Evolutionary conservation across 1,140 invertebrate species (phyloP), one percentile per base, ranked within the genome.

Genomic region (Pachyrhynchus sulphureomaculatus): DNA sequence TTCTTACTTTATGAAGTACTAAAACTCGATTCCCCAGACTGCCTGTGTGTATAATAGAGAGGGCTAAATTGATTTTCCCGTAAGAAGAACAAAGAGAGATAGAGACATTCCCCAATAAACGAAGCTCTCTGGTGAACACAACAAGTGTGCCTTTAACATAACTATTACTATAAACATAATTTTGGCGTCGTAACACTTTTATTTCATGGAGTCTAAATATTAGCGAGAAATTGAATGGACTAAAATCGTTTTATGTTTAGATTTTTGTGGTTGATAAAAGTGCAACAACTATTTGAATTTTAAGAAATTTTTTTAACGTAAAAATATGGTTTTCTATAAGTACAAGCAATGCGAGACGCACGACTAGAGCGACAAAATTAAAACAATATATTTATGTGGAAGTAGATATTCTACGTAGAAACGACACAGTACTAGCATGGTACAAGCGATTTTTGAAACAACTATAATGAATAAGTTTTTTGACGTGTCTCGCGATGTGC

Each of bases 151-250:
- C 68, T 70, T 75, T 72, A 72, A 72, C 72, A 70, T 74, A 75
- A 75, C 71, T 71, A 72, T 72, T 72, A 75, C 74, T 73, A 75
- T 75, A 75, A 75, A 75, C 74, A 75, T 75, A 75, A 75, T 75
- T 74, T 70, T 62, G 61, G 62, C 65, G 68, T 48, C 63, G 52
- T 15, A 73, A 69, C 72, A 73, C 67, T 73, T 72, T 72, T 72
- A 72, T 73, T 71, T 71, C 64, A 64, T 68, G 54, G 66, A 54
- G 62, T 55, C 59, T 51, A 63, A 67, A 63, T 68, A 68, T 71
- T 64, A 59, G 58, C 37, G 17, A 37, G 33, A 49, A 57, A 68
- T 55, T 70, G 61, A 63, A 49, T 51, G 37, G 17, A 39, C 24
- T 37, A 47, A 51, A 44, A 44, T 18, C 15, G 20, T 52, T 20